Percentiles rank a stretch among this genome's conserved stretches.
Conservation (phyloP, 2,113 vertebrate genomes). For the Stigmatopora argus region DNA sequence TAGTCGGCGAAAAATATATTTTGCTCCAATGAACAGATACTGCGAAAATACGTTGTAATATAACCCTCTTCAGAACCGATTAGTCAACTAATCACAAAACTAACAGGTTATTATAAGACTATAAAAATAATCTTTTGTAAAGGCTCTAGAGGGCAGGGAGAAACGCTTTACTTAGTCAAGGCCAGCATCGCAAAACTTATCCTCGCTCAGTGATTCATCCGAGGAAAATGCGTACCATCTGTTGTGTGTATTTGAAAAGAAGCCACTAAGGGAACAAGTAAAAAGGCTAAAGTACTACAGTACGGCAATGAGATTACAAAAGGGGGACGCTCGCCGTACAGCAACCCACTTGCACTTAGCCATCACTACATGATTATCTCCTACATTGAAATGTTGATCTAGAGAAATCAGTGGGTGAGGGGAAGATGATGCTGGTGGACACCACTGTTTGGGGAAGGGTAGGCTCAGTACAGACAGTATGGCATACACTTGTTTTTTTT, state of each 20-base stretch:
- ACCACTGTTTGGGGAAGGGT: neutral
- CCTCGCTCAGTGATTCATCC: constrained; percentile 52
- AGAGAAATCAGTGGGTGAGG: constrained; percentile 19
- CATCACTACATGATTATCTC: constrained; percentile 44
- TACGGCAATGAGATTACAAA: constrained; percentile 47
- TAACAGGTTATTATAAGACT: too few relatives aligned
- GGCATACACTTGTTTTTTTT: neutral
- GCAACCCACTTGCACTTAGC: constrained; percentile 36
- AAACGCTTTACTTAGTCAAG: constrained; percentile 16
- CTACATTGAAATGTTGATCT: constrained; percentile 15
- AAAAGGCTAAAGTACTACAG: constrained; percentile 51
- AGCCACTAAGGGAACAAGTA: constrained; percentile 52
- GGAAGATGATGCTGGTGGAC: constrained; percentile 18
- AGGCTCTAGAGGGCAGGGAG: constrained; percentile 8
- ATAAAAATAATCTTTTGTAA: too few relatives aligned
- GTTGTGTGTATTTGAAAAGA: constrained; percentile 59
- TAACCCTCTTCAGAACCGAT: too few relatives aligned
- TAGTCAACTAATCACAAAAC: too few relatives aligned
- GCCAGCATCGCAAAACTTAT: constrained; percentile 31
- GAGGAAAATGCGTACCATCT: constrained; percentile 62
- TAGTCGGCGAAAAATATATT: too few relatives aligned
- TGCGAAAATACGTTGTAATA: too few relatives aligned
- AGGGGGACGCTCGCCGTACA: constrained; percentile 34
- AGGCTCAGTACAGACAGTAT: neutral
- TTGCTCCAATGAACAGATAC: too few relatives aligned